A percentile compares a stretch with the other conserved stretches of the same genome.
Evolutionary conservation across 2,888 invertebrate species (phyloP).

Genomic region (Empis livida): DNA sequence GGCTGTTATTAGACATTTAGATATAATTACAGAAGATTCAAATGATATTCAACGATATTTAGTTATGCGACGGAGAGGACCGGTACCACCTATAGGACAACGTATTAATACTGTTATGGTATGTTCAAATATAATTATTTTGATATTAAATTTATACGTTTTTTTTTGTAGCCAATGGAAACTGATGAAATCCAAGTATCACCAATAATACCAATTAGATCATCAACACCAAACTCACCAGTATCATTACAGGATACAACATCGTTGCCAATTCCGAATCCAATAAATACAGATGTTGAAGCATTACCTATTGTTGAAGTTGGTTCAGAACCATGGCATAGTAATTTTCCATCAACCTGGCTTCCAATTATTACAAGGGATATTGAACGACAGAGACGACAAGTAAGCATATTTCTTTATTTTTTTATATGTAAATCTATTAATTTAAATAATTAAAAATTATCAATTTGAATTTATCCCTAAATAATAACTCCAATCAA

Average conservation of each 20-base stretch:
- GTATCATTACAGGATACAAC: slow-evolving; percentile 2
- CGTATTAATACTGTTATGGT: slow-evolving; percentile 5
- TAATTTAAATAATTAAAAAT: not conserved
- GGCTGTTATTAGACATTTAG: slow-evolving; percentile 8
- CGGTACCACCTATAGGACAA: slow-evolving; percentile 5
- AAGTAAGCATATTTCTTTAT: slow-evolving; percentile 30
- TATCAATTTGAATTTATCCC: not conserved
- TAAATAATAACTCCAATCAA: too few species aligned
- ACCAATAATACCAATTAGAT: slow-evolving; percentile 13
- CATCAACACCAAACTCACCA: slow-evolving; percentile 6
- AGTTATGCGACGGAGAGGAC: slow-evolving; percentile 13
- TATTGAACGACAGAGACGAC: slow-evolving; percentile 54
- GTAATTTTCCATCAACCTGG: slow-evolving; percentile 62
- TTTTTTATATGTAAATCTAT: too few species aligned
- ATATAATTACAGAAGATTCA: slow-evolving; percentile 8
- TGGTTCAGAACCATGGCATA: slow-evolving; percentile 48
- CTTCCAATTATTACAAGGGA: slow-evolving; percentile 78
- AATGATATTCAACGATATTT: slow-evolving; percentile 15
- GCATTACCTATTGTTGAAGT: slow-evolving; percentile 40
- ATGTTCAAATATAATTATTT: slow-evolving; percentile 1
- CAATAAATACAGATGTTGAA: slow-evolving; percentile 18
- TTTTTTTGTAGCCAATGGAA: slow-evolving; percentile 36
- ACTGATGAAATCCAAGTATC: slow-evolving; percentile 33
- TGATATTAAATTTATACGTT: not conserved
- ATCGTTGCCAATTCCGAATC: slow-evolving; percentile 8